Evolutionary conservation across 2,113 vertebrate genomes (phyloP), one percentile per base, ranked within the genome.

Genomic region (Zapus hudsonius): DNA sequence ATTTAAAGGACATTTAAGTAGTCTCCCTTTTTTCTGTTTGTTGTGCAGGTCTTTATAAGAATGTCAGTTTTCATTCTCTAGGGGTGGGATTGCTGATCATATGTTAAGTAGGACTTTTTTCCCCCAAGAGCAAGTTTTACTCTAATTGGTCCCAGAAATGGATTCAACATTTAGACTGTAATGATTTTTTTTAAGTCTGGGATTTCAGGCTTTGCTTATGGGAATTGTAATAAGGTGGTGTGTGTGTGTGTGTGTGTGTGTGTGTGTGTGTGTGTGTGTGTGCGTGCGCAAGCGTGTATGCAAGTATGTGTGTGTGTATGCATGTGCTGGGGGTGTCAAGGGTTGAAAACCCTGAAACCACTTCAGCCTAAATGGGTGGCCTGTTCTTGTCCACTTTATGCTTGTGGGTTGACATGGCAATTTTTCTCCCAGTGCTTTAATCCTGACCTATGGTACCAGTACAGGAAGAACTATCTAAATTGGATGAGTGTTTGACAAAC

Each of bases 381-480:
- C 75, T 95, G 61, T 29, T 86, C 69, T 85, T 93, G 69, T 29
- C 10, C n/a, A 89, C 67, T 63, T 75, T 86, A n/a, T 95, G 84
- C 70, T 82, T 92, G 69, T 87, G 87, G 69, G 57, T 81, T 11
- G 19, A 47, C 82, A 79, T 69, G 47, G 63, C 64, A 66, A 70
- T 76, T 95, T 95, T 67, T 61, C 23, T 67, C 20, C 64, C 33
- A 84, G 12, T 81, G 89, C 85, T 94, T 95, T 95, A 90, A 90
- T 94, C 76, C 31, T 95, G 92, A 95, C 94, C 90, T 88, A 69
- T 88, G 84, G 72, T 84, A 94, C 91, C 89, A 92, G 73, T 52
- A 89, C 75, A 96, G 93, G 96, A 96, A 94, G 89, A 95, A 73
- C 79, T 94, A 95, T 89, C 95, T 94, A 96, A 96, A 95, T 84